Base-by-base conservation (phyloP, 2,113 vertebrate species). In the Nansenia antarctica region DNA sequence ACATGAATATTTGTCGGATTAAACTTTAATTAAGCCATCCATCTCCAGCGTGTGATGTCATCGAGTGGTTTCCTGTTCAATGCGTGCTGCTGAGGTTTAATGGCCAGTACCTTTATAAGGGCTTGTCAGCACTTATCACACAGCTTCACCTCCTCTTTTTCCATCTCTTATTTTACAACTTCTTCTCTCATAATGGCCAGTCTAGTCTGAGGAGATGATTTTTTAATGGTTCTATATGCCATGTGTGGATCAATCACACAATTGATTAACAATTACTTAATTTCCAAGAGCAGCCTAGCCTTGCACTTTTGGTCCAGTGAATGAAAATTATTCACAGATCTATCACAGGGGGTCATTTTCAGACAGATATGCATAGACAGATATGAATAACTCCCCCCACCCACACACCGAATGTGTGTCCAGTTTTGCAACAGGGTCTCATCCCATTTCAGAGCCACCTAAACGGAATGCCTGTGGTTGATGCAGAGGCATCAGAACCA, bases 1-100 rank as follows among this genome's bases (percentile, higher is more conserved):
- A 69, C 72, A 82, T 79, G 78, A 85, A 86, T 86, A 83, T 88
- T 89, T 88, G 86, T 81, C 42, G 14, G 69, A 87, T 89, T 65
- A 85, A 88, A 87, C 72, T 82, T 86, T 82, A 88, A 85, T 87
- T 67, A 78, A 78, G 70, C 74, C 72, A 70, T 77, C 73, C 49
- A 76, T 86, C 84, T 82, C 69, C 73, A 57, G 63, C 29, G 2
- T 0, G 1, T 83, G 84, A 76, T 73, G 73, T 77, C 82, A 80
- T 45, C 22, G 45, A 70, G 64, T 29, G 6, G 67, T 72, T 60
- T 71, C 76, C 76, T 60, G 52, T 70, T 74, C 73, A 67, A 2
- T 69, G 76, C 65, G 58, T 69, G 70, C 59, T 78, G 45, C 45
- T 47, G 35, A 4, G 27, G 60, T 68, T 86, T 87, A 86, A 84